Percentiles rank a stretch among this genome's conserved stretches.
Conservation (phyloP, 2,888 invertebrate genomes). For the Drosophila atripex region DNA sequence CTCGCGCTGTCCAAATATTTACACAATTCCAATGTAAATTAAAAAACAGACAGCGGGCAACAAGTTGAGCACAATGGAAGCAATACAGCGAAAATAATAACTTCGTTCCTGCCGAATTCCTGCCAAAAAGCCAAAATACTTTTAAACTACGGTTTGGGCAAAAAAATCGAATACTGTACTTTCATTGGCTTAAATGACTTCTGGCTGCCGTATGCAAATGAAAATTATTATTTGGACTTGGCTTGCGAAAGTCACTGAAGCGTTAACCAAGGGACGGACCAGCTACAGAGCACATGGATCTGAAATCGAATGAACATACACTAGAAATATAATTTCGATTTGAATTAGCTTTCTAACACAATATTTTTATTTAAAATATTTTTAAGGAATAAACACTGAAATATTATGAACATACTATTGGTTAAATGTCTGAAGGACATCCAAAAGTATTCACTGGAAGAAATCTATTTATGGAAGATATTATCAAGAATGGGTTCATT, state of each 20-base stretch:
- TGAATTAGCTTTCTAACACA: too few relatives aligned
- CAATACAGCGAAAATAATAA: conserved; percentile 44
- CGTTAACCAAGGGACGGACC: conserved; percentile 60
- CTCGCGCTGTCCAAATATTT: conserved; percentile 73
- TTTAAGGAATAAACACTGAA: too few relatives aligned
- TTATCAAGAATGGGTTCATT: not conserved
- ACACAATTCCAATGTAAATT: conserved; percentile 77
- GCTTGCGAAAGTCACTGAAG: conserved; percentile 36
- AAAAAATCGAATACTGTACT: conserved; percentile 11
- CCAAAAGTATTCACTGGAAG: too few relatives aligned
- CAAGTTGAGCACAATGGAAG: conserved; percentile 72
- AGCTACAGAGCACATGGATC: conserved; percentile 6
- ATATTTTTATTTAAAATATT: too few relatives aligned
- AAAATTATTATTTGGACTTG: conserved; percentile 31
- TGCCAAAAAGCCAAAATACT: conserved; percentile 16
- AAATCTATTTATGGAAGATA: not conserved
- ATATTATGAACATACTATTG: too few relatives aligned
- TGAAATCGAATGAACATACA: conserved; percentile 32
- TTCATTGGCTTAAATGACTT: conserved; percentile 33
- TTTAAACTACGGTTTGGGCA: not conserved
- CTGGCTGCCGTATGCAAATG: conserved; percentile 24
- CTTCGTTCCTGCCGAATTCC: conserved; percentile 21
- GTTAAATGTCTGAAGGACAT: too few relatives aligned
- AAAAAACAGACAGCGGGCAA: conserved; percentile 69
- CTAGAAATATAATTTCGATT: not conserved